Base-by-base conservation (phyloP, 92 coral and sea anemone genomes). In the Porites evermanni region DNA sequence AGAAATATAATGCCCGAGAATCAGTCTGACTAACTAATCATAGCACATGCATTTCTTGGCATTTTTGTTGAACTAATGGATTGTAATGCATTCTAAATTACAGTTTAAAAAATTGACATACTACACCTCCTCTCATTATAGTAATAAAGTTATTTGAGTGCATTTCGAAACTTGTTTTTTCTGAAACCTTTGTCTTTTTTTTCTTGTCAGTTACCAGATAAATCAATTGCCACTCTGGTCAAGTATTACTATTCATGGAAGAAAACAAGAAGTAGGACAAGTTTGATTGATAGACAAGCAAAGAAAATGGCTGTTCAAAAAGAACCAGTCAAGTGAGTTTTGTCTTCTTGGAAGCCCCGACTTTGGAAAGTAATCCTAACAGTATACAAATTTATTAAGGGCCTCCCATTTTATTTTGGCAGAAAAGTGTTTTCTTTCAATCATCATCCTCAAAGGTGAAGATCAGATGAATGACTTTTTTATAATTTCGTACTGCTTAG, bases 171-270 rank as follows among this genome's bases (percentile, higher is more conserved):
- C 47, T 38, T 38, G 47, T 38, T 3, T 38, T 38, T 0, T 3
- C 6, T 17, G 16, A 20, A 6, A 14, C 18, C 26, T 68, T 4
- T 82, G 20, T n/a, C 26, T 23, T 47, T 19, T 1, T 19, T 7
- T 54, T 79, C 72, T 74, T 56, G 17, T 11, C 68, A 97, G 99
- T 89, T 97, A 56, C 99, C 96, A 60, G 99, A 97, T 78, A 97
- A 97, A 73, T 89, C 98, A 70, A 91, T 97, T 38, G 94, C 96
- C 67, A 93, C 98, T 54, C 89, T 97, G 66, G 99, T 97, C 12
- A 97, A 97, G 73, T 97, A 95, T 80, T 97, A 97, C 73, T 97
- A 97, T 82, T 97, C 99, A 20, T 97, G 99, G 99, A 97, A 97
- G 88, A 97, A 97, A 79, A 97, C 99, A 0, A 90, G 99, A 83